These are phyloP conservation scores for Hypsopygia costalis DNA, from an alignment of 2,888 invertebrate genomes.

Conservation along the genomic window DNA sequence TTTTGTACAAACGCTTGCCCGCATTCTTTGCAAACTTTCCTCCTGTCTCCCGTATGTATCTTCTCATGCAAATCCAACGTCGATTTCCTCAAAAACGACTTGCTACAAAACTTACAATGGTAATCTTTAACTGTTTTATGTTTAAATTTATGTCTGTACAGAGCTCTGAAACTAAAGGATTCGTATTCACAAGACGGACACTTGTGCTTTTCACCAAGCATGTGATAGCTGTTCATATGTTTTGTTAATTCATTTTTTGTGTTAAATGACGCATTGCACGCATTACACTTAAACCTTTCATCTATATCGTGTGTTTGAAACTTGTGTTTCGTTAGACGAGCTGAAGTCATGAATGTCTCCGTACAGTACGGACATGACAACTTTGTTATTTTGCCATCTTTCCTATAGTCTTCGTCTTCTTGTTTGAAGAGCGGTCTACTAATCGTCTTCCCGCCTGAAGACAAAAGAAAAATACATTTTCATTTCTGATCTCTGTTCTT, in stretches of 20 bases:
- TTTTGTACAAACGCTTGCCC: conserved; percentile 16
- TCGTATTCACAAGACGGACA: conserved; percentile 60
- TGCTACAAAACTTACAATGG: conserved; percentile 64
- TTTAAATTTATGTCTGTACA: conserved; percentile 61
- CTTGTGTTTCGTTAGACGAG: conserved; percentile 49
- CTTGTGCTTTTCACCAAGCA: conserved; percentile 53
- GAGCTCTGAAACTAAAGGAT: conserved; percentile 41
- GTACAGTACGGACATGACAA: conserved; percentile 40
- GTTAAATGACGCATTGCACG: conserved; percentile 54
- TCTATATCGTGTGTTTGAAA: conserved; percentile 50
- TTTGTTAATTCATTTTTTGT: conserved; percentile 43
- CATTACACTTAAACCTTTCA: conserved; percentile 55
- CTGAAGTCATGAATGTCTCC: conserved; percentile 44
- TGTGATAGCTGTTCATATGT: conserved; percentile 58
- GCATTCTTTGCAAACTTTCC: conserved; percentile 54
- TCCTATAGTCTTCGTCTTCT: no score
- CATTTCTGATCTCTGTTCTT: no score
- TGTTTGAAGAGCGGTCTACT: no score
- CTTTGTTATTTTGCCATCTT: no score
- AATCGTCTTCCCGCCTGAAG: no score
- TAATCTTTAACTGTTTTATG: conserved; percentile 62
- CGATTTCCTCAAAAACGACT: conserved; percentile 57
- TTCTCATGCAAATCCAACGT: conserved; percentile 52
- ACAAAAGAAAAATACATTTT: no score
- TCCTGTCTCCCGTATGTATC: conserved; percentile 61